phyloP scores from a whole-genome alignment of 92 coral and sea anemone species.

The Metridium senile region DNA sequence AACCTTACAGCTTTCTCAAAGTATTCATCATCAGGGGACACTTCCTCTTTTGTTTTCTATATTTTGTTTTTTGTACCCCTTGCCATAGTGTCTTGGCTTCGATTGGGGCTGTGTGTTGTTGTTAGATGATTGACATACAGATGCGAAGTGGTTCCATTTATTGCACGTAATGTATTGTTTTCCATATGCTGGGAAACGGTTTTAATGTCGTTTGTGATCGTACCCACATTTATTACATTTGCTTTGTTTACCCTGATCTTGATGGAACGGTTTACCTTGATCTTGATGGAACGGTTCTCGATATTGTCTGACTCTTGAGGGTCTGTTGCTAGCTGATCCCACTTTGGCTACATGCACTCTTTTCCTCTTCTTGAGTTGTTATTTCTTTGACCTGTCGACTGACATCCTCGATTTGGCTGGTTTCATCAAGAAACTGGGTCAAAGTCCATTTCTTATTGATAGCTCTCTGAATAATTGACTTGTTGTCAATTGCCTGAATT shows the following conservation, averaged over 20 bases:
- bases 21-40: slow-evolving; percentile 61
- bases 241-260: no score
- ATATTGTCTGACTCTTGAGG: slow-evolving; percentile 41
- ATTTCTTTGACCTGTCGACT: neutral
- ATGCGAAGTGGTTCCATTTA: slow-evolving; percentile 45
- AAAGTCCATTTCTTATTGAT: slow-evolving; percentile 48
- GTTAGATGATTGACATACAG: slow-evolving; percentile 38
- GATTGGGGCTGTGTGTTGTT: neutral
- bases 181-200: slow-evolving; percentile 58
- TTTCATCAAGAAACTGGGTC: slow-evolving; percentile 37
- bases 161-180: slow-evolving; percentile 50
- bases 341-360: slow-evolving; percentile 6
- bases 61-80: slow-evolving; percentile 10
- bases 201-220: slow-evolving; percentile 25
- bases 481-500: neutral
- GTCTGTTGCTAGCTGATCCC: slow-evolving; percentile 19
- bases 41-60: slow-evolving; percentile 34
- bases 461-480: slow-evolving; percentile 40
- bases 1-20: no score
- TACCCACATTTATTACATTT: slow-evolving; percentile 17
- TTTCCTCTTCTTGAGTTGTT: neutral
- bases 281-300: slow-evolving; percentile 27
- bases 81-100: no score
- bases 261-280: slow-evolving; percentile 1
- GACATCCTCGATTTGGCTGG: slow-evolving; percentile 35